phyloP scores from a whole-genome alignment of 1,140 invertebrate genomes.

The Rhagoletis pomonella region DNA sequence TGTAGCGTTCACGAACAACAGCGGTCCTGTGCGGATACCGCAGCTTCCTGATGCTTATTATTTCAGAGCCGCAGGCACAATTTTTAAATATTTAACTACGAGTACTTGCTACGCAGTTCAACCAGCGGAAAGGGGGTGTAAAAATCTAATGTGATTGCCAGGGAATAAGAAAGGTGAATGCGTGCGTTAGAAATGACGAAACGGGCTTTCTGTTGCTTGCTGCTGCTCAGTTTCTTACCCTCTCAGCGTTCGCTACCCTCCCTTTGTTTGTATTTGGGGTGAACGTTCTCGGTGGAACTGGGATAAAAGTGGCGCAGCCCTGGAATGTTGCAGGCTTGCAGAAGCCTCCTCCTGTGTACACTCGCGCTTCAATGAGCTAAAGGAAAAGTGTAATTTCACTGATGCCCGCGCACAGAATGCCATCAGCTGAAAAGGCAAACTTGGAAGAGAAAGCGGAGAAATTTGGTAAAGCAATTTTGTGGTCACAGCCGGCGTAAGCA shows the following conservation, averaged over 20 bases:
- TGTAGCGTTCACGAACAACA: not conserved
- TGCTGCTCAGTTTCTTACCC: not conserved
- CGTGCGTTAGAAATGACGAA: not conserved
- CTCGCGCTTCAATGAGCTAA: not conserved
- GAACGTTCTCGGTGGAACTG: constrained; percentile 29
- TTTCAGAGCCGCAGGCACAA: constrained; percentile 13
- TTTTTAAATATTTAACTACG: constrained; percentile 13
- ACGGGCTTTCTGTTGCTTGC: not conserved
- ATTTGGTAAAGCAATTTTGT: constrained; percentile 1
- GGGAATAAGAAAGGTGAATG: not conserved
- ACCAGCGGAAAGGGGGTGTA: not conserved
- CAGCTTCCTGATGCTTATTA: constrained; percentile 44
- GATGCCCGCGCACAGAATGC: not conserved
- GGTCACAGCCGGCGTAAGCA: not conserved
- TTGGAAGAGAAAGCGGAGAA: not conserved
- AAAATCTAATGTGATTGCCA: not conserved
- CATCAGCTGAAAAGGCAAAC: not conserved
- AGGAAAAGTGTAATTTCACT: constrained; percentile 37
- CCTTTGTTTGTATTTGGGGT: constrained; percentile 20
- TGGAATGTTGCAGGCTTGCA: not conserved
- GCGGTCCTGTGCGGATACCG: not conserved
- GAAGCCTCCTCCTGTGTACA: not conserved
- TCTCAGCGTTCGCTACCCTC: not conserved
- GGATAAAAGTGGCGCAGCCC: not conserved
- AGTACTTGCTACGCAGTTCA: not conserved